Evolutionary conservation across 1,140 invertebrate genomes (phyloP).

Genomic region (Ostrea edulis): DNA sequence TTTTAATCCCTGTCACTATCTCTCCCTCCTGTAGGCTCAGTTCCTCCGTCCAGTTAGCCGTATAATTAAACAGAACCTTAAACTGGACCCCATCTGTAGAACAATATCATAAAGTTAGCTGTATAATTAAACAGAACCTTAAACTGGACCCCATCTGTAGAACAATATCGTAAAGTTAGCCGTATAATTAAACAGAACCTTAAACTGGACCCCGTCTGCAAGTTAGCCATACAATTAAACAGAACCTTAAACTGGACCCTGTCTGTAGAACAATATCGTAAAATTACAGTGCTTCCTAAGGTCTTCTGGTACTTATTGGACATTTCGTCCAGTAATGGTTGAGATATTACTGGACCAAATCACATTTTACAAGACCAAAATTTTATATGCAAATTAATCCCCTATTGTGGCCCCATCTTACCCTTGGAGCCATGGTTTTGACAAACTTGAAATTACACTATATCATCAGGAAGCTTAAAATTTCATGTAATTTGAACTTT

Average conservation of each 20-base stretch:
- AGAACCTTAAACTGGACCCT: slow-evolving; percentile 59
- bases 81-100: slow-evolving; percentile 56
- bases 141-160: slow-evolving; percentile 56
- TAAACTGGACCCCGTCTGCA: slow-evolving; percentile 61
- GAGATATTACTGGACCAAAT: too few relatives aligned
- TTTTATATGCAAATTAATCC: too few relatives aligned
- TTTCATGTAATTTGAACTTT: too few relatives aligned
- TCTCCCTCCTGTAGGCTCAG: slow-evolving; percentile 68
- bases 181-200: slow-evolving; percentile 63
- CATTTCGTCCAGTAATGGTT: too few relatives aligned
- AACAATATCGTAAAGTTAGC: slow-evolving; percentile 47
- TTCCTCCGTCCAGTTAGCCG: slow-evolving; percentile 65
- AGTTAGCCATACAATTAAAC: slow-evolving; percentile 64
- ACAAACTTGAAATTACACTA: too few relatives aligned
- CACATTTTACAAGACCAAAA: too few relatives aligned
- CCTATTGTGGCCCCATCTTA: too few relatives aligned
- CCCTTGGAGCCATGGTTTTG: too few relatives aligned
- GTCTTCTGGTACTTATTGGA: too few relatives aligned
- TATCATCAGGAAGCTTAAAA: too few relatives aligned
- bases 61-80: slow-evolving; percentile 64
- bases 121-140: slow-evolving; percentile 64
- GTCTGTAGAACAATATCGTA: slow-evolving; percentile 40
- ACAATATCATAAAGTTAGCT: slow-evolving; percentile 43
- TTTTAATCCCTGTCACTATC: slow-evolving; percentile 64
- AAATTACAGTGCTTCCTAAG: too few relatives aligned